These are phyloP conservation scores for Tenodera sinensis DNA, from an alignment of 2,888 invertebrate genomes.

Conservation along the genomic window DNA sequence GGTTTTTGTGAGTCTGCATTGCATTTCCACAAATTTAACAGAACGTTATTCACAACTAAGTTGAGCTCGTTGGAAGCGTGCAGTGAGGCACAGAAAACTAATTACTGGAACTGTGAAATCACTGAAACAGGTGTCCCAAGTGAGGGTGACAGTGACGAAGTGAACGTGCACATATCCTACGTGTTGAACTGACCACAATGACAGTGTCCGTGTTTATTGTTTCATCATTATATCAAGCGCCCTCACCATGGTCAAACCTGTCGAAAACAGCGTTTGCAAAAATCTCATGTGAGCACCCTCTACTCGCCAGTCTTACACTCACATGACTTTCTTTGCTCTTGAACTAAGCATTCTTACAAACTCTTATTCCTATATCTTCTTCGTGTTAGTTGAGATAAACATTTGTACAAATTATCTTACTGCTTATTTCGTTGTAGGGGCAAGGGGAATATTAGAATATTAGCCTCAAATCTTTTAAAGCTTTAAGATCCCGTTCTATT, in stretches of 20 bases:
- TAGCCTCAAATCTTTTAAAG: too few species aligned
- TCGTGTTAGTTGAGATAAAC: too few species aligned
- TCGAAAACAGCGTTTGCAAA: too few species aligned
- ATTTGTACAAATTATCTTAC: too few species aligned
- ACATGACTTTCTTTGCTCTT: too few species aligned
- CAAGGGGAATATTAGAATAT: too few species aligned
- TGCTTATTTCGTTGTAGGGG: too few species aligned
- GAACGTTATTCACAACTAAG: background rate
- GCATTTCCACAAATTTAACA: background rate
- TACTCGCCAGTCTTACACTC: too few species aligned
- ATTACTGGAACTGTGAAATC: background rate
- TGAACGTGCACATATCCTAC: background rate
- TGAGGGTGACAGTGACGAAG: background rate
- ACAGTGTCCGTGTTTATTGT: background rate
- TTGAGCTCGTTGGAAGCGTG: background rate
- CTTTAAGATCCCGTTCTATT: too few species aligned
- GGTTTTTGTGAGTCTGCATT: background rate
- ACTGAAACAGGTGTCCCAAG: background rate
- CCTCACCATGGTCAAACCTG: background rate
- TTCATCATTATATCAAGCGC: background rate
- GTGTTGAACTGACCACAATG: background rate
- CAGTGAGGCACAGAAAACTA: background rate
- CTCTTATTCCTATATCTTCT: too few species aligned
- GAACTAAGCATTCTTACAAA: too few species aligned
- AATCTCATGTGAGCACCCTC: too few species aligned